Conservation (phyloP, 1,140 invertebrate species). For the Drosophila ohnishii region DNA sequence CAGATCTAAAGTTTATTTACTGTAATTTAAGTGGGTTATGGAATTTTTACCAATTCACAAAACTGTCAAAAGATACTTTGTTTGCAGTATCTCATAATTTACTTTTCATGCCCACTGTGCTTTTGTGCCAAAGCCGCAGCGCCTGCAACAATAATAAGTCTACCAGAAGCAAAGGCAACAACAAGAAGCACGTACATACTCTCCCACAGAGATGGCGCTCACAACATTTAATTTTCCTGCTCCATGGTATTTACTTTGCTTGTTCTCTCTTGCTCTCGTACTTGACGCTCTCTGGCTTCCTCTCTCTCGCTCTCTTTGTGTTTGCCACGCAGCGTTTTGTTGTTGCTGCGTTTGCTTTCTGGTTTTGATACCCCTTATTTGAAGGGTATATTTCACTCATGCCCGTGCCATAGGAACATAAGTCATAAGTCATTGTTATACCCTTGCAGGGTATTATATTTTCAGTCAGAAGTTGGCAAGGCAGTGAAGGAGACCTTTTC, state of each 20-base stretch:
- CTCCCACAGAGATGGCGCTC: slow-evolving; percentile 1
- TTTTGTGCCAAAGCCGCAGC: slow-evolving; percentile 5
- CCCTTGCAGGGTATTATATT: no score
- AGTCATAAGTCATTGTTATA: neutral
- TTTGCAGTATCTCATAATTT: neutral
- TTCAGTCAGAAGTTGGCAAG: no score
- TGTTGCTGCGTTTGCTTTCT: slow-evolving; percentile 42
- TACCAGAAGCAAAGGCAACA: slow-evolving; percentile 17
- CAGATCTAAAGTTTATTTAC: neutral
- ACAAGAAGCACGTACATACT: slow-evolving; percentile 15
- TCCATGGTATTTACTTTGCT: slow-evolving; percentile 25
- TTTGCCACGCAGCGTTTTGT: slow-evolving; percentile 37
- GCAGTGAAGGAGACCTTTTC: no score
- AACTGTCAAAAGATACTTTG: neutral
- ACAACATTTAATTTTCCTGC: slow-evolving; percentile 9
- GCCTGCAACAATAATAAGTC: slow-evolving; percentile 21
- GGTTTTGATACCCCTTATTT: neutral
- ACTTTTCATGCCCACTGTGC: slow-evolving; percentile 8
- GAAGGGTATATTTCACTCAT: neutral
- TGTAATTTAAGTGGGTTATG: neutral
- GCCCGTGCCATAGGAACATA: neutral
- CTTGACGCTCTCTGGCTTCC: slow-evolving; percentile 5
- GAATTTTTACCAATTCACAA: neutral
- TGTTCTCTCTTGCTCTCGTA: slow-evolving; percentile 2
- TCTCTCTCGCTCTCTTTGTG: slow-evolving; percentile 27